Evolutionary conservation across 1,140 invertebrate species (phyloP).

Genomic region (Meteorus sp.): DNA sequence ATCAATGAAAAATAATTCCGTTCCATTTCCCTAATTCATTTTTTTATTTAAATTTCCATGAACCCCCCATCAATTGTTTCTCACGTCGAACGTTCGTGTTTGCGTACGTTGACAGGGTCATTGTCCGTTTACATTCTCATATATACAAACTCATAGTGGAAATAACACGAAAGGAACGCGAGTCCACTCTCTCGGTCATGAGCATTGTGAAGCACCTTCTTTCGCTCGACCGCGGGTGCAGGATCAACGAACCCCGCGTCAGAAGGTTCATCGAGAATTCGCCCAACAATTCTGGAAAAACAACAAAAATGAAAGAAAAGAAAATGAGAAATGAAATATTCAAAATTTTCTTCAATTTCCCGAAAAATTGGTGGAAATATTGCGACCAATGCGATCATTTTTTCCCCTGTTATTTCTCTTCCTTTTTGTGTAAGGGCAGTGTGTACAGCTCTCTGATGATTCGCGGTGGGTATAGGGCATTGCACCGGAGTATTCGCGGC

Average conservation of each 20-base stretch:
- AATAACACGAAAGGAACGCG: too few relatives aligned
- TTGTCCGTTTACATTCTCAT: too few relatives aligned
- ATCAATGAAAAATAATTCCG: too few relatives aligned
- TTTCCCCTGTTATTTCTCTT: neutral
- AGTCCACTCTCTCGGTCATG: constrained; percentile 21
- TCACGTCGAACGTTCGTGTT: neutral
- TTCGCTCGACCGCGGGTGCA: constrained; percentile 14
- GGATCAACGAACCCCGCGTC: constrained; percentile 19
- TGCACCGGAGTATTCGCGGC: constrained; percentile 50
- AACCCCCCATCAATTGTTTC: too few relatives aligned
- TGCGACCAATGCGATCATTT: too few relatives aligned
- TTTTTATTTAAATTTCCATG: neutral
- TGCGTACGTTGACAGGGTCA: constrained; percentile 11
- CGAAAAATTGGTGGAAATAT: too few relatives aligned
- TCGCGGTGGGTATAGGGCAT: constrained; percentile 43
- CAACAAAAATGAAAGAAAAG: neutral
- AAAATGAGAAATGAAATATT: neutral
- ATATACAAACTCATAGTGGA: too few relatives aligned
- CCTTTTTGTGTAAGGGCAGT: neutral
- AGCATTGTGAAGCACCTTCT: too few relatives aligned
- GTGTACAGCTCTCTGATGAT: neutral
- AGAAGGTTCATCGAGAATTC: constrained; percentile 7
- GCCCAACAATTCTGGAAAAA: neutral
- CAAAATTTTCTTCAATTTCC: too few relatives aligned
- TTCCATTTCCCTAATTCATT: neutral